Conservation (phyloP, 1,140 invertebrate species). For the Bombus impatiens region DNA sequence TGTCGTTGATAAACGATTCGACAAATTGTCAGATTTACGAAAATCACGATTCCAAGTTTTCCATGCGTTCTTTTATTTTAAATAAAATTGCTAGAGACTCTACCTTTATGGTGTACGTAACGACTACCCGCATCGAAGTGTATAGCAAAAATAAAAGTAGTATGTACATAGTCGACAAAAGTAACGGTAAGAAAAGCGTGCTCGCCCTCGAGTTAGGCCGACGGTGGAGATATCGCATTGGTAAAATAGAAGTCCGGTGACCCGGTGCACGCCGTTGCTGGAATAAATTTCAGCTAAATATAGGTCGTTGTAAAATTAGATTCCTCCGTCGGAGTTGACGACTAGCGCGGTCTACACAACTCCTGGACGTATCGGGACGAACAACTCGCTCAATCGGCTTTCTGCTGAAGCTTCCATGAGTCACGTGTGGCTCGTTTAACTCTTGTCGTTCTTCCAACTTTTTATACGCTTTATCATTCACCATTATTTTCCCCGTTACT, state of each 20-base stretch:
- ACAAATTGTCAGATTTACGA: neutral
- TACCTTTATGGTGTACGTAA: neutral
- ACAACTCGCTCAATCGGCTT: neutral
- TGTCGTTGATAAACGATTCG: neutral
- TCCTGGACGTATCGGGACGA: slow-evolving; percentile 33
- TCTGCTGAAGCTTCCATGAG: neutral
- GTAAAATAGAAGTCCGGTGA: slow-evolving; percentile 65
- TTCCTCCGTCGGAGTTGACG: slow-evolving; percentile 61
- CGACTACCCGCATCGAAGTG: neutral
- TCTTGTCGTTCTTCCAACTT: neutral
- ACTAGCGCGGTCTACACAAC: slow-evolving; percentile 59
- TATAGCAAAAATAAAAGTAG: neutral
- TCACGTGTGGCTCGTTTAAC: neutral
- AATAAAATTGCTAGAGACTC: neutral
- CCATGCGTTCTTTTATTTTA: no score
- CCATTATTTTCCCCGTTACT: no score
- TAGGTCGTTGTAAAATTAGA: slow-evolving; percentile 67
- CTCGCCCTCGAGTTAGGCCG: slow-evolving; percentile 13
- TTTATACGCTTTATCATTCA: neutral
- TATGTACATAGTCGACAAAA: no score
- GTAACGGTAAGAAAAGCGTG: neutral
- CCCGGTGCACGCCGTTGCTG: slow-evolving; percentile 65
- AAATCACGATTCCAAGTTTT: neutral
- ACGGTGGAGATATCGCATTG: slow-evolving; percentile 50
- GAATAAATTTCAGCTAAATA: slow-evolving; percentile 71